phyloP scores from a whole-genome alignment of 2,888 invertebrate genomes.

The Amitus sp. region DNA sequence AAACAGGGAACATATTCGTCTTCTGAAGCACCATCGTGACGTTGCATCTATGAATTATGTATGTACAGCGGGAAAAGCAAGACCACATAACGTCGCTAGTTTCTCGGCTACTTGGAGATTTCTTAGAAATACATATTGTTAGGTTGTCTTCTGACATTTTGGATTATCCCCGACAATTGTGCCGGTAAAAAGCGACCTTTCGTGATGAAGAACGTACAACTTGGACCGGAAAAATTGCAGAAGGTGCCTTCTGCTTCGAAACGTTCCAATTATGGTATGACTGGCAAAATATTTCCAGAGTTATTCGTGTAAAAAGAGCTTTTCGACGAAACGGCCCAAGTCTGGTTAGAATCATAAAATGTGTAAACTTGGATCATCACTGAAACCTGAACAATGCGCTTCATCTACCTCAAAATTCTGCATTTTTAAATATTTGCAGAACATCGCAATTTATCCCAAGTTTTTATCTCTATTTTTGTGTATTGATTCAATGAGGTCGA shows the following conservation, averaged over 20 bases:
- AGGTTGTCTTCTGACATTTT: conserved; percentile 29
- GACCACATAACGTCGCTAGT: conserved; percentile 47
- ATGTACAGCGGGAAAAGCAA: conserved; percentile 41
- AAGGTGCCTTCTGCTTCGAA: background rate
- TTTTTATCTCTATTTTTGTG: background rate
- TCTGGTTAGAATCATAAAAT: too few species aligned
- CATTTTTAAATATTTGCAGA: too few species aligned
- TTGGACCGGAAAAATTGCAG: background rate
- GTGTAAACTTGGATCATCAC: too few species aligned
- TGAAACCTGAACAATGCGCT: too few species aligned
- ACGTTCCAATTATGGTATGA: background rate
- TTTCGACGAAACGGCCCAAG: too few species aligned
- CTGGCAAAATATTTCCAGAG: background rate
- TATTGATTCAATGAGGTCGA: conserved; percentile 55
- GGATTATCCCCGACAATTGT: conserved; percentile 24
- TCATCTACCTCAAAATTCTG: too few species aligned
- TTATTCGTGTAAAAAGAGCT: too few species aligned
- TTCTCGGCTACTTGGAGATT: conserved; percentile 32
- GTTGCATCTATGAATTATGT: conserved; percentile 57
- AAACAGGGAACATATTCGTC: conserved; percentile 52
- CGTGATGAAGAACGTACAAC: conserved; percentile 12
- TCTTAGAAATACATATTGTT: conserved; percentile 40
- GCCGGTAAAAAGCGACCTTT: conserved; percentile 17
- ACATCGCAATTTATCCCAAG: too few species aligned
- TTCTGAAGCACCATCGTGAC: conserved; percentile 49